phyloP scores from a whole-genome alignment of 1,140 invertebrate genomes.

The Drosophila guanche region DNA sequence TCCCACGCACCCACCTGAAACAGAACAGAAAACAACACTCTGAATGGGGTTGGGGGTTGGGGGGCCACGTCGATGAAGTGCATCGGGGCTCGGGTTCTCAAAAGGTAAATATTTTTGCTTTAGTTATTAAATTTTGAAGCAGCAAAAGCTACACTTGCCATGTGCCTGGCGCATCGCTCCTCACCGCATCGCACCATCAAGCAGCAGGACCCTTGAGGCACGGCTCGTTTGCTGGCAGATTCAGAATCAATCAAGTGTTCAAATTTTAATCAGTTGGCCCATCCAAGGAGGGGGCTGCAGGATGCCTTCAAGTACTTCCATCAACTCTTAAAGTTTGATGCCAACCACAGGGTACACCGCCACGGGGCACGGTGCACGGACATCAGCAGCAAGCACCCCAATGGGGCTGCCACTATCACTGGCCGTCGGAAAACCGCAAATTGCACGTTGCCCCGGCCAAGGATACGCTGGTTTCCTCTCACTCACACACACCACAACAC shows the following conservation, averaged over 20 bases:
- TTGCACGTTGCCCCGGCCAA: slow-evolving; percentile 55
- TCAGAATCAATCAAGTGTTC: slow-evolving; percentile 75
- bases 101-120: slow-evolving; percentile 77
- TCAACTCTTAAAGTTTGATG: slow-evolving; percentile 70
- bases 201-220: no score
- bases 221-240: slow-evolving; percentile 37
- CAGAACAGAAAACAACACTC: no score
- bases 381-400: not conserved
- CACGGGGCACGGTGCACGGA: not conserved
- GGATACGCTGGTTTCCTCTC: slow-evolving; percentile 19
- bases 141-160: slow-evolving; percentile 31
- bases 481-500: slow-evolving; percentile 2
- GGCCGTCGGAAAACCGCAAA: slow-evolving; percentile 59
- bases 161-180: no score
- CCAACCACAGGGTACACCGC: slow-evolving; percentile 31
- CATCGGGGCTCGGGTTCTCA: slow-evolving; percentile 62
- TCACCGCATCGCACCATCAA: no score
- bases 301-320: slow-evolving; percentile 52
- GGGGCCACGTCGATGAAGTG: slow-evolving; percentile 29
- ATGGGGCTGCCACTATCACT: slow-evolving; percentile 47
- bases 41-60: slow-evolving; percentile 1
- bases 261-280: slow-evolving; percentile 74
- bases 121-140: slow-evolving; percentile 71
- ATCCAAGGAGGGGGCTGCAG: not conserved
- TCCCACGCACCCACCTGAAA: slow-evolving; percentile 13